phyloP scores from a whole-genome alignment of 2,113 vertebrate genomes.

The Sturnira hondurensis region DNA sequence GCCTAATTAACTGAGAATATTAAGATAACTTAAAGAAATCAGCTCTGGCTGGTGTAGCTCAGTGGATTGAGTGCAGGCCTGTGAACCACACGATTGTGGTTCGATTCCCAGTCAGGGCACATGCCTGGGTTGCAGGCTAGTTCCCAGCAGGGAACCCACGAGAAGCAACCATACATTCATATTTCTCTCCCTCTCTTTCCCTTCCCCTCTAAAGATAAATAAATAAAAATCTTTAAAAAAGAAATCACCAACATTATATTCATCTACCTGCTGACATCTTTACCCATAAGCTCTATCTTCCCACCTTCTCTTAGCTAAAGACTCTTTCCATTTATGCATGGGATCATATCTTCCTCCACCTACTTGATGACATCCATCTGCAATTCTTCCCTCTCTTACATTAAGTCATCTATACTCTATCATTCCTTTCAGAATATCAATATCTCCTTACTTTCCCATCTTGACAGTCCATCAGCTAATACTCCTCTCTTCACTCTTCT shows the following conservation, averaged over 20 bases:
- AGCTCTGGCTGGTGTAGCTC: too few relatives aligned
- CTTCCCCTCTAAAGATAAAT: too few relatives aligned
- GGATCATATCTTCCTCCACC: neutral
- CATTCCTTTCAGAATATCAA: neutral
- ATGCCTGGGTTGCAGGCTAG: too few relatives aligned
- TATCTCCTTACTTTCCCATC: neutral
- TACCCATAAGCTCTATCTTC: neutral
- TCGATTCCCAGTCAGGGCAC: too few relatives aligned
- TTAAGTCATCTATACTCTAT: neutral
- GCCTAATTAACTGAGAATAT: neutral
- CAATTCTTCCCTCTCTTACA: neutral
- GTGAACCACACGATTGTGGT: too few relatives aligned
- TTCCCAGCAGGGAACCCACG: too few relatives aligned
- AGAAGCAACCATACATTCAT: too few relatives aligned
- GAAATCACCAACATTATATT: neutral
- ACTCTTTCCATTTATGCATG: neutral
- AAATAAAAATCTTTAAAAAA: too few relatives aligned
- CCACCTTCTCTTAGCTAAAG: neutral
- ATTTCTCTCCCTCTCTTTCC: too few relatives aligned
- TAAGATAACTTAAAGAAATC: neutral
- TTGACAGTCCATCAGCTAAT: neutral
- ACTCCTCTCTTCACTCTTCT: neutral
- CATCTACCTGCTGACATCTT: neutral
- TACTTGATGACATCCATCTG: neutral
- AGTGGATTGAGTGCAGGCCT: too few relatives aligned